Percentiles rank a stretch among this genome's conserved stretches.
Conservation (phyloP, 2,888 invertebrate genomes). For the Agrypnus murinus region DNA sequence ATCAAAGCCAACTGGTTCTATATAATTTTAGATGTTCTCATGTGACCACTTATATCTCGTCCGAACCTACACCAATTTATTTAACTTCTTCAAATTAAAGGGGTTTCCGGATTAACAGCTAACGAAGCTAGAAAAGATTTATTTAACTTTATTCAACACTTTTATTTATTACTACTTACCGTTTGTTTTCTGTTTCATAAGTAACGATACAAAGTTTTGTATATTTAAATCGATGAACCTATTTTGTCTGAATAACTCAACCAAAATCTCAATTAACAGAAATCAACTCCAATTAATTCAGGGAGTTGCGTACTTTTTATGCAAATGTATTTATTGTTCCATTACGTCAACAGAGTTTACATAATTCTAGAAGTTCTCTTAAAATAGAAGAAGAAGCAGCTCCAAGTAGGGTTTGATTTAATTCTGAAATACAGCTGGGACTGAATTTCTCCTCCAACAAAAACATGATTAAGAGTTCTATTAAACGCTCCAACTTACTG, state of each 20-base stretch:
- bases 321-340: constrained; percentile 9
- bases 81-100: no score
- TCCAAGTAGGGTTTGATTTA: constrained; percentile 6
- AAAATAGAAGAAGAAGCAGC: constrained; percentile 4
- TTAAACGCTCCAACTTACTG: constrained; percentile 24
- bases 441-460: constrained; percentile 16
- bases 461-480: constrained; percentile 31
- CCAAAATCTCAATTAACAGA: constrained; percentile 26
- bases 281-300: constrained; percentile 24
- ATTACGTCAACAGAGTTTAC: not conserved
- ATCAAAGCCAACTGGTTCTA: no score
- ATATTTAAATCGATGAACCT: constrained; percentile 10
- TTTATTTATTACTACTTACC: no score
- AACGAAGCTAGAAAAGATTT: no score
- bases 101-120: no score
- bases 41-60: no score
- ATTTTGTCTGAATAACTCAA: constrained; percentile 8
- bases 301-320: constrained; percentile 5
- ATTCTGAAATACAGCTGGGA: constrained; percentile 2
- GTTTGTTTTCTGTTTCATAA: no score
- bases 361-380: not conserved
- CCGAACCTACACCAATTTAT: no score
- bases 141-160: not conserved
- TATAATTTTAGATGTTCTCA: no score
- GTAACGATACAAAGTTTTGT: not conserved